phyloP scores from a whole-genome alignment of 2,113 vertebrate species.

The Plectropomus leopardus region DNA sequence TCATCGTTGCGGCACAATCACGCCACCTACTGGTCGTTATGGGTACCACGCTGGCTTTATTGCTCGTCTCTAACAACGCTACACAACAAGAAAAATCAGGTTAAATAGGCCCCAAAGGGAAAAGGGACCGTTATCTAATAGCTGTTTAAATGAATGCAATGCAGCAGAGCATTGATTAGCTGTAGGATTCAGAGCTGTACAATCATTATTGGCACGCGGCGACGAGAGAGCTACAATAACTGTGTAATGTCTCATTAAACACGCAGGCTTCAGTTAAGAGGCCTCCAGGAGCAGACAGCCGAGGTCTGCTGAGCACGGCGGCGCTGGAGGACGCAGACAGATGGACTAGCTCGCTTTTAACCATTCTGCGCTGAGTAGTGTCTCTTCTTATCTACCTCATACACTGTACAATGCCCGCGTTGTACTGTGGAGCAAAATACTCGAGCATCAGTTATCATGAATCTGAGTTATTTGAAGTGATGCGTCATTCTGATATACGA shows the following conservation, averaged over 20 bases:
- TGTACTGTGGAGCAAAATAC: constrained; percentile 60
- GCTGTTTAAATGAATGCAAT: constrained; percentile 49
- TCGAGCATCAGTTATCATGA: constrained; percentile 26
- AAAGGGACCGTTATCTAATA: constrained; percentile 59
- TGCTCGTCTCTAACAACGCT: constrained; percentile 10
- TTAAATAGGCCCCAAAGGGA: constrained; percentile 43
- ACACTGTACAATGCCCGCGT: constrained; percentile 58
- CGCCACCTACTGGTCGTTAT: constrained; percentile 54
- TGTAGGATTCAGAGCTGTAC: constrained; percentile 38
- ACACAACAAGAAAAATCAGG: constrained; percentile 49
- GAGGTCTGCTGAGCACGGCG: constrained; percentile 2
- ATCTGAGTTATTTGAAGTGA: constrained; percentile 25
- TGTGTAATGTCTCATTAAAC: constrained; percentile 22
- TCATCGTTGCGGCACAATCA: constrained; percentile 45
- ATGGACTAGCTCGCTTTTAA: constrained; percentile 43
- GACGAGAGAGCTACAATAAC: constrained; percentile 27
- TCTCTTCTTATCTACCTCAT: constrained; percentile 83
- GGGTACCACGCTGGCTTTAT: constrained; percentile 12
- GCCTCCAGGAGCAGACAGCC: constrained; percentile 37
- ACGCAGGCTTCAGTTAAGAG: constrained; percentile 37
- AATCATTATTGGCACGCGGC: constrained; percentile 51
- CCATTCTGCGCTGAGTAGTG: constrained; percentile 64
- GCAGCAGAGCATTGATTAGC: constrained; percentile 42
- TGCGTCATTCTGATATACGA: constrained; percentile 5
- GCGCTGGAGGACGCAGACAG: constrained; percentile 21